Conservation (phyloP, 2,888 invertebrate species). For the Horisme vitalbata region DNA sequence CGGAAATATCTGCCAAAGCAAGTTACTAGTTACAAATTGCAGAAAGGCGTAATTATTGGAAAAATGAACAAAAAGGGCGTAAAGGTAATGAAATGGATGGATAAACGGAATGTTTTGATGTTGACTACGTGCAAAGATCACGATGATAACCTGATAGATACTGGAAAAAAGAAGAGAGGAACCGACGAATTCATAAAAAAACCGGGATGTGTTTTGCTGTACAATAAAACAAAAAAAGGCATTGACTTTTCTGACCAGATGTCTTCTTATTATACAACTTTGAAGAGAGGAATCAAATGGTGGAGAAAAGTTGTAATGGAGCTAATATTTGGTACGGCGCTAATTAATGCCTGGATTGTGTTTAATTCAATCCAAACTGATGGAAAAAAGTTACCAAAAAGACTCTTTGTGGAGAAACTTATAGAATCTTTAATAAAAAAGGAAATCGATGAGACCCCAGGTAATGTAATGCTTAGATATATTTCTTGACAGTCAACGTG, state of each 20-base stretch:
- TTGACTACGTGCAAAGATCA: slow-evolving; percentile 36
- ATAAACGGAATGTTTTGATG: slow-evolving; percentile 36
- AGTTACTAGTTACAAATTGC: slow-evolving; percentile 28
- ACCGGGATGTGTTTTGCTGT: slow-evolving; percentile 32
- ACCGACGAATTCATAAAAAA: slow-evolving; percentile 33
- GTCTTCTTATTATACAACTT: slow-evolving; percentile 37
- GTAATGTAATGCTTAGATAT: slow-evolving; percentile 25
- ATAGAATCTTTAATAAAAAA: slow-evolving; percentile 27
- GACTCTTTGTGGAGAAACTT: slow-evolving; percentile 31
- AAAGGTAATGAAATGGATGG: slow-evolving; percentile 34
- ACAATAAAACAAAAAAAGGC: slow-evolving; percentile 39
- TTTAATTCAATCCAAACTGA: slow-evolving; percentile 30
- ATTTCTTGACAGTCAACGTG: slow-evolving; percentile 16
- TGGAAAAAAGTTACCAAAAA: slow-evolving; percentile 30
- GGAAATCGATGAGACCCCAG: slow-evolving; percentile 15
- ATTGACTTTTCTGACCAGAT: slow-evolving; percentile 38
- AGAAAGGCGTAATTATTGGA: slow-evolving; percentile 37
- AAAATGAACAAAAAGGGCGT: slow-evolving; percentile 35
- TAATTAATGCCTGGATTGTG: slow-evolving; percentile 37
- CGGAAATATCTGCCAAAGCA: slow-evolving; percentile 38
- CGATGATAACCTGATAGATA: slow-evolving; percentile 11
- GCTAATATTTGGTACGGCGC: slow-evolving; percentile 36
- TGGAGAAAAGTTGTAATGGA: slow-evolving; percentile 37
- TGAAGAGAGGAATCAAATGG: slow-evolving; percentile 38
- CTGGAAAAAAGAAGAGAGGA: slow-evolving; percentile 30